A percentile compares a stretch with the other conserved stretches of the same genome.
These are phyloP conservation scores for Leucophenga varia DNA, from an alignment of 1,140 invertebrate genomes.

Conservation along the genomic window DNA sequence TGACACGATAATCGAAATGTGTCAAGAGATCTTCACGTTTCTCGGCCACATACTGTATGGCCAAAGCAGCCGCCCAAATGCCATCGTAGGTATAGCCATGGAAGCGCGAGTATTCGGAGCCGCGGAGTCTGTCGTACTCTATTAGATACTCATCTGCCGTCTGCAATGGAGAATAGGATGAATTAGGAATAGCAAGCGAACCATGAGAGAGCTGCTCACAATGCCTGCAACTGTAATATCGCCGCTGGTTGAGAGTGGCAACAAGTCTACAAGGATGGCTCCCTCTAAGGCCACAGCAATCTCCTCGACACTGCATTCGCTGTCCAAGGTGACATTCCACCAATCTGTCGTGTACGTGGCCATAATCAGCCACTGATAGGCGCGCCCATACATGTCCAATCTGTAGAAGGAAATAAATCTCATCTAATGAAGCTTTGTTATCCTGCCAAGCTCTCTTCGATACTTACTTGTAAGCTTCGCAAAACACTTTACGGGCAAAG, in stretches of 20 bases:
- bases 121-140: slow-evolving; percentile 79
- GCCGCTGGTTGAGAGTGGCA: slow-evolving; percentile 63
- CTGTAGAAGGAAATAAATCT: slow-evolving; percentile 46
- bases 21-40: slow-evolving; percentile 66
- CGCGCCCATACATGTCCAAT: slow-evolving; percentile 82
- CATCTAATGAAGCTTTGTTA: background rate
- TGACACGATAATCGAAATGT: slow-evolving; percentile 79
- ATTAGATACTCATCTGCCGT: slow-evolving; percentile 83
- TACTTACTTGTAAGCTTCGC: slow-evolving; percentile 78
- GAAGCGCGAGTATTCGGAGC: slow-evolving; percentile 85
- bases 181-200: background rate
- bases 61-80: slow-evolving; percentile 93
- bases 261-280: slow-evolving; percentile 76
- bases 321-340: slow-evolving; percentile 67
- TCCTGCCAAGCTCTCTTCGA: too few species aligned
- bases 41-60: slow-evolving; percentile 83
- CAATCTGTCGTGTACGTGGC: slow-evolving; percentile 79
- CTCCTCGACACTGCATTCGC: slow-evolving; percentile 74
- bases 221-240: slow-evolving; percentile 86
- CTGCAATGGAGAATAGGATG: slow-evolving; percentile 59
- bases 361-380: slow-evolving; percentile 97
- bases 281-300: slow-evolving; percentile 83
- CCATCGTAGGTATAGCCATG: slow-evolving; percentile 97
- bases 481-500: slow-evolving; percentile 92
- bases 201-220: slow-evolving; percentile 64